These are phyloP conservation scores for Parasteatoda lunata DNA, from an alignment of 2,888 invertebrate genomes.

Conservation along the genomic window DNA sequence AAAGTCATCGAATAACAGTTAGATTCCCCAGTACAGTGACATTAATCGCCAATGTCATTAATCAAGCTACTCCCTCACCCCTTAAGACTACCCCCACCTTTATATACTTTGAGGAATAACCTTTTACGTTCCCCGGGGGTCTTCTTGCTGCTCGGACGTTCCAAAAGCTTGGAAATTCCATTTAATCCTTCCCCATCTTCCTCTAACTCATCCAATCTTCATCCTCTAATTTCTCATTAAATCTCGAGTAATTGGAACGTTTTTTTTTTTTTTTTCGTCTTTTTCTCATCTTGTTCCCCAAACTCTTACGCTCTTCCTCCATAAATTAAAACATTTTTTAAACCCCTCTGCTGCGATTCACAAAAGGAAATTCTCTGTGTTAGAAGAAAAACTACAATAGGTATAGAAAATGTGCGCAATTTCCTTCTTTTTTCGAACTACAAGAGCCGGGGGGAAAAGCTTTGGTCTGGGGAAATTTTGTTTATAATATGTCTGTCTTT, in stretches of 20 bases:
- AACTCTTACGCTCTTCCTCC: slow-evolving; percentile 46
- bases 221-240: slow-evolving; percentile 67
- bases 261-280: slow-evolving; percentile 28
- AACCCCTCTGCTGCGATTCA: slow-evolving; percentile 15
- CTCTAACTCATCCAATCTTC: slow-evolving; percentile 51
- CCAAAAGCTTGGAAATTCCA: slow-evolving; percentile 53
- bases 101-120: slow-evolving; percentile 56
- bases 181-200: slow-evolving; percentile 45
- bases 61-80: slow-evolving; percentile 36
- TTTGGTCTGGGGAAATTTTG: too few relatives aligned
- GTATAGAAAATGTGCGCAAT: not conserved
- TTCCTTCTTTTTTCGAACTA: not conserved
- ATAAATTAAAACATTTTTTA: slow-evolving; percentile 67
- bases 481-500: too few relatives aligned
- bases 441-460: too few relatives aligned
- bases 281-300: slow-evolving; percentile 3
- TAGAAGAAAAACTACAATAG: slow-evolving; percentile 5
- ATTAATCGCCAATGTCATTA: slow-evolving; percentile 66
- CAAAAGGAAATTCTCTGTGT: not conserved
- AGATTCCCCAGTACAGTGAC: slow-evolving; percentile 58
- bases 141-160: slow-evolving; percentile 33
- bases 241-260: slow-evolving; percentile 65
- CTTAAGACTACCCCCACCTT: not conserved
- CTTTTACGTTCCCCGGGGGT: slow-evolving; percentile 49
- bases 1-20: slow-evolving; percentile 64